phyloP scores from a whole-genome alignment of 2,888 invertebrate species.

The Pachydiplax longipennis region DNA sequence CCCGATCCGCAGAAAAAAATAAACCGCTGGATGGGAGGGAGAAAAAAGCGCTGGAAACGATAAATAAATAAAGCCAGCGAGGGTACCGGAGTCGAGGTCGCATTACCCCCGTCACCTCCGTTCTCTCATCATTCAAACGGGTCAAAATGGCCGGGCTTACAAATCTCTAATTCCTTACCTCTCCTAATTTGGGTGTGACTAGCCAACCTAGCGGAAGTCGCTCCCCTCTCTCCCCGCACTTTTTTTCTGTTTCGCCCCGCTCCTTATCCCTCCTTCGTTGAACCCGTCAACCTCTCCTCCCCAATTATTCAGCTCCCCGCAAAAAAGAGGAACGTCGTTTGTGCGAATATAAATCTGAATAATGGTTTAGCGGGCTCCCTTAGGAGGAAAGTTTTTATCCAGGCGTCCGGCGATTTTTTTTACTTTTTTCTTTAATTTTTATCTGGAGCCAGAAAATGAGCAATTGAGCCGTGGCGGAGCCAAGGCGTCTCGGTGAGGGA shows the following conservation, averaged over 20 bases:
- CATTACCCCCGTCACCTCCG: background rate
- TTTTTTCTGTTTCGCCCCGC: background rate
- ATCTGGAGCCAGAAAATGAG: background rate
- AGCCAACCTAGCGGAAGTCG: background rate
- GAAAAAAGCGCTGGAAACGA: background rate
- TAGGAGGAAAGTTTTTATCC: background rate
- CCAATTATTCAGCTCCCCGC: background rate
- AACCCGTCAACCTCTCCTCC: background rate
- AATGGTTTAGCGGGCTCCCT: background rate
- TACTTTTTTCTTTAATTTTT: background rate
- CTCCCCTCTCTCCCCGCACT: background rate
- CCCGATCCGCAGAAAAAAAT: background rate
- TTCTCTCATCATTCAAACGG: background rate
- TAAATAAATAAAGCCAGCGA: constrained; percentile 25
- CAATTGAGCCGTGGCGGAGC: background rate
- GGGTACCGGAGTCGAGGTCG: background rate
- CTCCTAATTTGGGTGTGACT: background rate
- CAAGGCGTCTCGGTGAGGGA: background rate
- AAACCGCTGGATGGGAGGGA: background rate
- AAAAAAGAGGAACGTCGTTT: background rate
- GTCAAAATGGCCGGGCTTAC: background rate
- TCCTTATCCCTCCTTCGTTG: background rate
- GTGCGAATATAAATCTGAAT: background rate
- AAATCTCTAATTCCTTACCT: background rate
- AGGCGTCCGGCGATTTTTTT: background rate